Percentiles rank a stretch among this genome's conserved stretches.
These are phyloP conservation scores for Drosophila fulvimacula DNA, from an alignment of 2,888 invertebrate species.

Conservation along the genomic window DNA sequence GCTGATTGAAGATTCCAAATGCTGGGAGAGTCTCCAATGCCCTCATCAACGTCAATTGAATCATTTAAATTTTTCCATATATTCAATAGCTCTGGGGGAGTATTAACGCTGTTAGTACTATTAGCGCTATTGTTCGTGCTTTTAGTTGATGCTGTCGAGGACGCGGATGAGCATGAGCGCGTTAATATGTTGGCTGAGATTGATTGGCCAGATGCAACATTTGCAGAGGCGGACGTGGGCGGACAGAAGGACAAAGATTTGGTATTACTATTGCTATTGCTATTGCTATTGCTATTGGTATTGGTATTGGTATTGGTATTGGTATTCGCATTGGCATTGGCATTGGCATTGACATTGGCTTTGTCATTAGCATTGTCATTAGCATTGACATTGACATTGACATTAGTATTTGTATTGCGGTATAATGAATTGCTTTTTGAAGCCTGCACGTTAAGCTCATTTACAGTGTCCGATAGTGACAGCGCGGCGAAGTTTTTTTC, in stretches of 20 bases:
- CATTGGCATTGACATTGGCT: background rate
- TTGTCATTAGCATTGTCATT: background rate
- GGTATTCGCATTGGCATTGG: background rate
- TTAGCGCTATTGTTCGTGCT: slow-evolving; percentile 82
- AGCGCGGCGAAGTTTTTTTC: slow-evolving; percentile 36
- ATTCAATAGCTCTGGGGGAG: slow-evolving; percentile 88
- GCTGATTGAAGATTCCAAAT: slow-evolving; percentile 87
- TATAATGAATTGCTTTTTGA: slow-evolving; percentile 28
- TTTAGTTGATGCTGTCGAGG: slow-evolving; percentile 87
- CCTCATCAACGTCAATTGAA: slow-evolving; percentile 93
- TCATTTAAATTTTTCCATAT: slow-evolving; percentile 89
- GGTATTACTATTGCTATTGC: background rate
- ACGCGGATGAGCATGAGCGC: slow-evolving; percentile 88
- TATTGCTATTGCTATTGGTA: background rate
- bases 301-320: background rate
- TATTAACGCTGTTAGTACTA: slow-evolving; percentile 84
- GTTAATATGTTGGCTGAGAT: slow-evolving; percentile 53
- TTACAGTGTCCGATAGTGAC: slow-evolving; percentile 1
- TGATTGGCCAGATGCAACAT: slow-evolving; percentile 6
- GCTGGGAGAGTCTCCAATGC: slow-evolving; percentile 93
- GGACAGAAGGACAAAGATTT: slow-evolving; percentile 52
- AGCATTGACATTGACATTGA: background rate
- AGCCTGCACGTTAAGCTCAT: slow-evolving; percentile 22
- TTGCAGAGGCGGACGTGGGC: slow-evolving; percentile 26
- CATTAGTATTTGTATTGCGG: slow-evolving; percentile 21